Base-by-base conservation (phyloP, 2,888 invertebrate genomes). In the Agrotis ipsilon region DNA sequence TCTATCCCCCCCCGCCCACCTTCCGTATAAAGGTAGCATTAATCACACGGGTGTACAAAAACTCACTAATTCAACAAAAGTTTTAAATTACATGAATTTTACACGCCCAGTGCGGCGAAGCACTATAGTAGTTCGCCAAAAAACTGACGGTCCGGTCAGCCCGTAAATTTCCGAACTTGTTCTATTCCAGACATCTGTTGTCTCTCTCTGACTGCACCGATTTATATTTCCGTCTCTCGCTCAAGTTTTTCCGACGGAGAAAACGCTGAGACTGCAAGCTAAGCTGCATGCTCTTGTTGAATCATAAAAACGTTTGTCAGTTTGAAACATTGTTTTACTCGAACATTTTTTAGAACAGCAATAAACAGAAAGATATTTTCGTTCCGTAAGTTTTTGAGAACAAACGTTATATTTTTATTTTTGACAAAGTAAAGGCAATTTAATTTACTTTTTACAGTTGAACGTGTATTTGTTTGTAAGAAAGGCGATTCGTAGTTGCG, bases 31-130 rank as follows among this genome's bases (percentile, higher is more conserved):
- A 88, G 86, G 88, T 86, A 85, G 81, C 87, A 90, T 91, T 89
- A 91, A 90, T 91, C 90, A 90, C 77, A 72, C 76, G 54, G 72
- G 80, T 78, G 75, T 79, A 86, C 86, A 91, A 90, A 91, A 91
- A 89, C 84, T 83, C 86, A 82, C 86, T 87, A 86, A 88, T 90
- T 89, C 87, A 83, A 76, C 68, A 78, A 81, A 90, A 90, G 80
- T 90, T 91, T 87, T 83, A 90, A 89, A 89, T 88, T 88, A 86
- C 88, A 87, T 85, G 88, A 88, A 88, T 89, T 88, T 90, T 87
- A 88, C 86, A 86, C 89, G 75, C 83, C 85, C 88, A 81, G 80
- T 87, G 86, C 75, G 85, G 81, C 73, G 57, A 68, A 77, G 79
- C 75, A 82, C 80, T 83, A 85, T 82, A 83, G 74, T 87, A 87